A percentile compares a stretch with the other conserved stretches of the same genome.
Conservation (phyloP, 2,888 invertebrate genomes). For the Lottia gigantea region DNA sequence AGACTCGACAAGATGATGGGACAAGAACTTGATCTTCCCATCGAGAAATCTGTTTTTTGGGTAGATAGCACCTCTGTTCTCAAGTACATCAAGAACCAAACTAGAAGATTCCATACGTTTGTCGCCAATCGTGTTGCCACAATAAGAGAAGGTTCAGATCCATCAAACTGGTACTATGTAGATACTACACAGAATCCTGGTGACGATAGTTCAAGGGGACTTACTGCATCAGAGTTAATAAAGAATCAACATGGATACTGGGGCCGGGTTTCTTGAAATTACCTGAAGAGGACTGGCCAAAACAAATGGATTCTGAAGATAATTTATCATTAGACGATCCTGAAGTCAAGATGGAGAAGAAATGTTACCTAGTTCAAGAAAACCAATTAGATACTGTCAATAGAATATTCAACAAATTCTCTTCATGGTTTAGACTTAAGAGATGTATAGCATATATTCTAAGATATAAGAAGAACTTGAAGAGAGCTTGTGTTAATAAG, state of each 20-base stretch:
- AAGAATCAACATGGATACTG: constrained; percentile 10
- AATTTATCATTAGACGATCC: background rate
- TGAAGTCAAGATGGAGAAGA: constrained; percentile 5
- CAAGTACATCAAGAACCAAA: constrained; percentile 15
- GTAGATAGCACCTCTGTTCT: constrained; percentile 20
- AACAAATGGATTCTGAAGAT: background rate
- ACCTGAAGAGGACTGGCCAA: constrained; percentile 9
- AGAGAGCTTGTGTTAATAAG: background rate
- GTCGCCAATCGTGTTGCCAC: constrained; percentile 12
- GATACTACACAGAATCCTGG: background rate
- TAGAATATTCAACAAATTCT: constrained; percentile 7
- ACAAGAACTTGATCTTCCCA: background rate
- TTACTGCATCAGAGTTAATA: background rate
- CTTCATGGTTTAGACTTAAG: background rate
- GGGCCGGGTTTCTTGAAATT: constrained; percentile 7
- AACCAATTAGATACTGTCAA: background rate
- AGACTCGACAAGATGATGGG: constrained; percentile 15
- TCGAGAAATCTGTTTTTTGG: constrained; percentile 17
- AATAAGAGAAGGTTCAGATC: constrained; percentile 16
- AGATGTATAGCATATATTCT: constrained; percentile 3
- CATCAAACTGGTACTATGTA: constrained; percentile 3
- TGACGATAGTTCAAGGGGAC: constrained; percentile 11
- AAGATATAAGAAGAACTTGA: background rate
- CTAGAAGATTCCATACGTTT: constrained; percentile 15
- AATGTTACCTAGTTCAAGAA: background rate